A percentile compares a stretch with the other conserved stretches of the same genome.
Conservation (phyloP, 2,888 invertebrate genomes). For the Epinotia ramella region DNA sequence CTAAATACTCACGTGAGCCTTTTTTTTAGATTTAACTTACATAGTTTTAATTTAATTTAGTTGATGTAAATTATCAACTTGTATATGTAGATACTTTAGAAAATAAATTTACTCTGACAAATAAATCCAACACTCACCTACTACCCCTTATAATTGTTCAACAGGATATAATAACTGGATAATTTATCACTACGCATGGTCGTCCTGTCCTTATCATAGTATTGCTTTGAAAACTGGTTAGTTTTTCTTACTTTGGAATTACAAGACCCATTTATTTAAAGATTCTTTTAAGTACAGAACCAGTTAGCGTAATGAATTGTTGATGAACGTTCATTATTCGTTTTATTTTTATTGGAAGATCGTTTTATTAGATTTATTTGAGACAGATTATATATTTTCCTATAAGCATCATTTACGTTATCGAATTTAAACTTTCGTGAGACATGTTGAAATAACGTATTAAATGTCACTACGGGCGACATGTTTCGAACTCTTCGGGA, state of each 20-base stretch:
- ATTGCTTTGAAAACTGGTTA: conserved; percentile 27
- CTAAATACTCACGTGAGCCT: no score
- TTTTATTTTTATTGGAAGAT: neutral
- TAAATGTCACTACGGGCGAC: no score
- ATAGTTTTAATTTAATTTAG: no score
- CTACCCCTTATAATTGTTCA: neutral
- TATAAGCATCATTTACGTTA: neutral
- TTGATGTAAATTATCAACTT: no score
- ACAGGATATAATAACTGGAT: neutral
- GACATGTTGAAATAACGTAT: no score
- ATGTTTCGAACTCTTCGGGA: no score
- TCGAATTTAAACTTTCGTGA: no score
- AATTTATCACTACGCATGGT: conserved; percentile 5
- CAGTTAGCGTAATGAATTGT: conserved; percentile 20
- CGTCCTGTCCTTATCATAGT: neutral
- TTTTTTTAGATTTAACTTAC: no score
- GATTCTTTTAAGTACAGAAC: conserved; percentile 5
- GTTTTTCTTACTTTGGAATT: conserved; percentile 1
- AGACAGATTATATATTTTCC: neutral
- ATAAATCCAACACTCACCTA: neutral
- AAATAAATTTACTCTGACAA: no score
- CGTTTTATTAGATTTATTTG: no score
- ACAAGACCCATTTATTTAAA: neutral
- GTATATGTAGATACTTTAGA: no score
- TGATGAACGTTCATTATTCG: conserved; percentile 20